Evolutionary conservation across 2,797 vertebrate genomes (phyloP), one percentile per base, ranked within the genome.

Genomic region (Artibeus jamaicensis): DNA sequence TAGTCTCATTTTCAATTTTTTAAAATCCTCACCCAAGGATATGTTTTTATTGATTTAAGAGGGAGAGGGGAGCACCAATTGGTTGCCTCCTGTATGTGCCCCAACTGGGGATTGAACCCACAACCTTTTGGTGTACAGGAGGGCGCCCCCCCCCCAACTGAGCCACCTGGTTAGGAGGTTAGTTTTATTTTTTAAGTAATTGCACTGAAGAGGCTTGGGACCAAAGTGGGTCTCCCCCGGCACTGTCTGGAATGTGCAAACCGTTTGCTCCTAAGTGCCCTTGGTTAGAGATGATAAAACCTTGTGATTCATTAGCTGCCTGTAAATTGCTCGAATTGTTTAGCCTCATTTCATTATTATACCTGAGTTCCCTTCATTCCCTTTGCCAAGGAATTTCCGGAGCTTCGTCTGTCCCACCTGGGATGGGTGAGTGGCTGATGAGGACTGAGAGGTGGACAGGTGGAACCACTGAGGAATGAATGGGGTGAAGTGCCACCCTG

Each of bases 391-490:
- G 15, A 67, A 19, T 67, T 34, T 19, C 65, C 16, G 9, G 21
- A 11, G 67, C 67, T 68, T 68, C 34, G 5, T 37, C 2, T 68
- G 11, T 37, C 34, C 34, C 22, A 34, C 34, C 67, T 68, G 3
- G 2, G 62, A 65, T 65, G 62, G 32, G 9, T n/a, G 1, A 18
- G n/a, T 9, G 62, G 62, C 16, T 19, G 32, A 24, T 10, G 9
- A 1, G 8, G 71, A 3, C 16, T 0, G 26, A 16, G 18, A 9
- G 34, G 6, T 21, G 6, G 16, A 6, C 4, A 8, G 50, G 22
- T 0, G 10, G n/a, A 50, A 2, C 59, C 46, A 3, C 0, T 67
- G 50, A 16, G 34, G 65, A 19, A 39, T 37, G 42, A 62, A 26
- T 37, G 24, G n/a, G 14, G 12, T 6, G 19, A 12, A 26, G 32